Base-by-base conservation (phyloP, 2,113 vertebrate species). In the Pluvialis apricaria region DNA sequence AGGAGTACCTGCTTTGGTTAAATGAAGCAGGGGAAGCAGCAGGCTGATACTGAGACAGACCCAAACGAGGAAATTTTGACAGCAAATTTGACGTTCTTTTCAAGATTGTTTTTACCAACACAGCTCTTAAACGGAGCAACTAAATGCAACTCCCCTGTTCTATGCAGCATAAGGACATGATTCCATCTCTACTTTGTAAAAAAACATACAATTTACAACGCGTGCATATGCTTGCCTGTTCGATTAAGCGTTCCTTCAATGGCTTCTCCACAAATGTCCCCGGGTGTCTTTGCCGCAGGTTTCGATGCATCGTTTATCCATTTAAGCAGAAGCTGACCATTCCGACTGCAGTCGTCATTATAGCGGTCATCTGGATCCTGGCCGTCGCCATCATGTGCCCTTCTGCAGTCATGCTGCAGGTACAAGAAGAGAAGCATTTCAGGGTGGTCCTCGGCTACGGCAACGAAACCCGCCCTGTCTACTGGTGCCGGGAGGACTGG, bases 401-500 rank as follows among this genome's bases (percentile, higher is more conserved):
- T 9, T 99, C 99, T 4, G 99, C 98, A 2, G 97, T 99, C 40
- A 99, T 99, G 99, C 98, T 99, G 54, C 98, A 98, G 45, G 98
- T 99, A 44, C 98, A 96, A 70, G 98, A 99, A 95, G 99, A 99
- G 97, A 98, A 98, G 76, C 98, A 87, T 58, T 98, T 99, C 73
- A 98, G 91, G 4, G 98, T 99, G 49, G 90, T 98, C 60, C 97
- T 99, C 26, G 98, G 98, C 54, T 95, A 97, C 0, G 97, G 97
- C 94, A 99, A 99, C 36, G 96, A 98, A 96, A 99, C 98, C 1
- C 98, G 81, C 51, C 98, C 99, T 0, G 98, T 99, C 36, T 99
- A 98, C 81, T 99, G 99, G 99, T 99, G 99, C 97, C 96, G 97
- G 24, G 99, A 99, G 95, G 98, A 99, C 86, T 99, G 99, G 99